Evolutionary conservation across 2,888 invertebrate genomes (phyloP).

Genomic region (Catocala fraxini): DNA sequence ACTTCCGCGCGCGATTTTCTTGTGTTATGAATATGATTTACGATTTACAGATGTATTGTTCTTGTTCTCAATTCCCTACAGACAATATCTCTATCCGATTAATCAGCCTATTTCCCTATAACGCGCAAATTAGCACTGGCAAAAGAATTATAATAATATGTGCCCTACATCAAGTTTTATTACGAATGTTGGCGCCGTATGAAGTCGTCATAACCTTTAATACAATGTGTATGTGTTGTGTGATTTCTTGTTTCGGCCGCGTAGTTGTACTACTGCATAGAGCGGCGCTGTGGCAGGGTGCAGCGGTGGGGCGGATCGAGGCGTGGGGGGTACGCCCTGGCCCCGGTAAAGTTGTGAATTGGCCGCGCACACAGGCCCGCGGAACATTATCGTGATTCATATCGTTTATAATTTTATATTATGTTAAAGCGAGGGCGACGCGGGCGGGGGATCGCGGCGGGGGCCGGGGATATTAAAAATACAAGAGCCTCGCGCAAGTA

Average conservation of each 20-base stretch:
- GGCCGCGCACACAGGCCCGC: constrained; percentile 80
- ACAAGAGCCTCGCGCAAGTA: constrained; percentile 76
- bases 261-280: constrained; percentile 37
- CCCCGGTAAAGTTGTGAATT: constrained; percentile 82
- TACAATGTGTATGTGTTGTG: constrained; percentile 3
- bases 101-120: neutral
- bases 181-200: constrained; percentile 4
- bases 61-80: constrained; percentile 7
- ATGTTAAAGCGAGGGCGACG: constrained; percentile 79
- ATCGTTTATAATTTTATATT: constrained; percentile 87
- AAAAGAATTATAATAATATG: neutral
- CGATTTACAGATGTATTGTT: constrained; percentile 34
- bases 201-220: constrained; percentile 3
- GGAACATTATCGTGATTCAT: constrained; percentile 87
- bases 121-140: constrained; percentile 1
- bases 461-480: constrained; percentile 82
- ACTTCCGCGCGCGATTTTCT: constrained; percentile 42
- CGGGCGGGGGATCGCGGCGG: constrained; percentile 45
- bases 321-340: constrained; percentile 61
- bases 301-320: constrained; percentile 56
- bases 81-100: constrained; percentile 3
- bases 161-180: constrained; percentile 3
- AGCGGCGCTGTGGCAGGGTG: constrained; percentile 50
- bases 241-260: neutral
- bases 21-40: constrained; percentile 39